phyloP scores from a whole-genome alignment of 2,888 invertebrate species.

The Erpobdella octoculata region DNA sequence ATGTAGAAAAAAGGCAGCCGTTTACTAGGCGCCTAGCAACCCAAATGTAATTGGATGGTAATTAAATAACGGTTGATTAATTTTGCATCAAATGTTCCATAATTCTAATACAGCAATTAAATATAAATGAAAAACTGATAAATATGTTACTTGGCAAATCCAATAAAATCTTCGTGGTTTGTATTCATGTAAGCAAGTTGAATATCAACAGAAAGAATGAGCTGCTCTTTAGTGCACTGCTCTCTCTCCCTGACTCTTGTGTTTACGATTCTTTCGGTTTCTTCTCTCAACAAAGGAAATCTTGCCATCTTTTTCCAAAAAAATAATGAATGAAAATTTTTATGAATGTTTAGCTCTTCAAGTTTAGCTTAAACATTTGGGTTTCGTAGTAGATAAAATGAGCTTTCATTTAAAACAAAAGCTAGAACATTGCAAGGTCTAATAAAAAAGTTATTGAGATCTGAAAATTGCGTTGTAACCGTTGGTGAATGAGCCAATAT shows the following conservation, averaged over 20 bases:
- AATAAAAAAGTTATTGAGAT: too few relatives aligned
- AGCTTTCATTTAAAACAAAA: too few relatives aligned
- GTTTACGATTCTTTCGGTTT: slow-evolving; percentile 93
- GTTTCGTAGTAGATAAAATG: too few relatives aligned
- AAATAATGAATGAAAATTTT: neutral
- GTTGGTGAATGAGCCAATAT: too few relatives aligned
- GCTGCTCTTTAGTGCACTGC: slow-evolving; percentile 89
- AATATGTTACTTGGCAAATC: slow-evolving; percentile 50
- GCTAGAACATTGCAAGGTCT: neutral
- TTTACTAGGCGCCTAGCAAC: too few relatives aligned
- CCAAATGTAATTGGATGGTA: neutral
- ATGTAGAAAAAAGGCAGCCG: too few relatives aligned
- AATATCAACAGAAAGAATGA: slow-evolving; percentile 71
- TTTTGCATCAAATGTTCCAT: too few relatives aligned
- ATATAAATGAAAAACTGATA: neutral
- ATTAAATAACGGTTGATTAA: too few relatives aligned
- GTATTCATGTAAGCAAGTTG: slow-evolving; percentile 53
- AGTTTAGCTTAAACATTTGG: too few relatives aligned
- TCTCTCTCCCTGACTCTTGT: slow-evolving; percentile 87
- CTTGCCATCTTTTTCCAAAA: slow-evolving; percentile 73
- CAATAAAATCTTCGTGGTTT: slow-evolving; percentile 53
- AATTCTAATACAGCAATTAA: neutral
- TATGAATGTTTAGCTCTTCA: neutral
- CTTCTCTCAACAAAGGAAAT: slow-evolving; percentile 92
- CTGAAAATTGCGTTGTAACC: too few relatives aligned